A percentile compares a stretch with the other conserved stretches of the same genome.
Evolutionary conservation across 2,797 vertebrate species (phyloP).

Genomic region (Psittacula derbiana): DNA sequence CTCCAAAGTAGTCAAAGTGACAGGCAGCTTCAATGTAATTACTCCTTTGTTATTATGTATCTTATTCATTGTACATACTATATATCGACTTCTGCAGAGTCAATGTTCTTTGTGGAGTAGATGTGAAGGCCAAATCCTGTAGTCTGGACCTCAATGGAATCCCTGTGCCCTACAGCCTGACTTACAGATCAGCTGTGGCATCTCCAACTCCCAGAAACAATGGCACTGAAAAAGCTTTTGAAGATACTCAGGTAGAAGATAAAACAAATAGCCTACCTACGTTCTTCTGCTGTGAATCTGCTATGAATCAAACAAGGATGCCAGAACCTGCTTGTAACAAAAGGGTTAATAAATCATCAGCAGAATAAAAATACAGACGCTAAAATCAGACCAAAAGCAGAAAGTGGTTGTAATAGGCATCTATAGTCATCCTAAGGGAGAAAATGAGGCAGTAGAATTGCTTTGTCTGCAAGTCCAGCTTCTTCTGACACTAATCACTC

Average conservation of each 20-base stretch:
- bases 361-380: background rate
- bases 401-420: background rate
- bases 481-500: background rate
- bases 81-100: background rate
- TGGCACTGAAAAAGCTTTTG: background rate
- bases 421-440: background rate
- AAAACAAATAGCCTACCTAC: background rate
- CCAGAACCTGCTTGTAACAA: background rate
- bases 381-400: background rate
- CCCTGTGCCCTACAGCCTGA: background rate
- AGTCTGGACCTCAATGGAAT: background rate
- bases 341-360: background rate
- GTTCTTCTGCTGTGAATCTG: background rate
- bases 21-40: background rate
- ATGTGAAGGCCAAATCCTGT: background rate
- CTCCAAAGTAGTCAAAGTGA: background rate
- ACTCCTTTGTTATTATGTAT: background rate
- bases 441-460: background rate
- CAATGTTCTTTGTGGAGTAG: background rate
- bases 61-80: background rate
- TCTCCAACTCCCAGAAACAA: background rate
- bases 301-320: background rate
- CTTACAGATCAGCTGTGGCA: accelerated
- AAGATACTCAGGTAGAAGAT: background rate
- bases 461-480: background rate